These are phyloP conservation scores for Bombus cullumanus DNA, from an alignment of 1,140 invertebrate species.

Conservation along the genomic window DNA sequence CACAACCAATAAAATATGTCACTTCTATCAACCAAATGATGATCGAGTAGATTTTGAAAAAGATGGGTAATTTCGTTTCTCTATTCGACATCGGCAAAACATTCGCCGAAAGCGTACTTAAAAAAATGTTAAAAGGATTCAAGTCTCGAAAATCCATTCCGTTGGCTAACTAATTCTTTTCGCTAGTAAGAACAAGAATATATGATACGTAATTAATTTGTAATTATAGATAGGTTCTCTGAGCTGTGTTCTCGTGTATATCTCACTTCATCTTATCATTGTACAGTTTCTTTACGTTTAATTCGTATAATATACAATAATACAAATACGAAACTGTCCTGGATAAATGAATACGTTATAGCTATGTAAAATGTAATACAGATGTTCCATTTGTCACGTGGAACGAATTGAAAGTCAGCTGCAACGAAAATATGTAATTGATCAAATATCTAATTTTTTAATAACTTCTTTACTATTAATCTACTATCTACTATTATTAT, in stretches of 20 bases:
- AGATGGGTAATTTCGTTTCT: slow-evolving; percentile 2
- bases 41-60: slow-evolving; percentile 3
- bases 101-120: slow-evolving; percentile 56
- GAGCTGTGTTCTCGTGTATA: neutral
- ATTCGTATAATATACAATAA: neutral
- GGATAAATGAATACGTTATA: neutral
- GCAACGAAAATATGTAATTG: neutral
- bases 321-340: neutral
- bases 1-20: neutral
- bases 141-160: slow-evolving; percentile 59
- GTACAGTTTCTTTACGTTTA: neutral
- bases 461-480: neutral
- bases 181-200: neutral
- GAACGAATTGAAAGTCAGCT: neutral
- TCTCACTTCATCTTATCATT: neutral
- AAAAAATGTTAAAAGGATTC: slow-evolving; percentile 56
- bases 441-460: neutral
- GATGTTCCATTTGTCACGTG: neutral
- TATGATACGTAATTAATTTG: too few species aligned
- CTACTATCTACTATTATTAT: neutral
- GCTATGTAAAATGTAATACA: neutral
- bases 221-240: neutral
- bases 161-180: too few species aligned
- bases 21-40: slow-evolving; percentile 24
- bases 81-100: slow-evolving; percentile 35